Evolutionary conservation across 2,888 invertebrate species (phyloP).

Genomic region (Phymatocera aterrima): DNA sequence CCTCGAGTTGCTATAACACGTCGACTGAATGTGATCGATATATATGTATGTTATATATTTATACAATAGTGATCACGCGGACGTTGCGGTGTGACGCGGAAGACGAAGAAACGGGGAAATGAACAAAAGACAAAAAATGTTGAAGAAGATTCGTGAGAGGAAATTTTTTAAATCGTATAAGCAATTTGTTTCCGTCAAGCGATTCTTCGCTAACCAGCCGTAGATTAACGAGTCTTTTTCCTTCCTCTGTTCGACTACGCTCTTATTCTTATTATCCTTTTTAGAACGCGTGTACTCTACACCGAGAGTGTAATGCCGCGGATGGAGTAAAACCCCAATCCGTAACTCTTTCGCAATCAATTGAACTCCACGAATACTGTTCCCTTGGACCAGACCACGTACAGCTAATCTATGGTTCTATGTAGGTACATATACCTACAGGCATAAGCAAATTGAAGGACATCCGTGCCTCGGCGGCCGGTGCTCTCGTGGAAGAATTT

Average conservation of each 20-base stretch:
- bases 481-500: no score
- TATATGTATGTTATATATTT: background rate
- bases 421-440: no score
- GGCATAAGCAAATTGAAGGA: background rate
- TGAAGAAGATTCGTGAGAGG: background rate
- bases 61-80: no score
- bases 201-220: background rate
- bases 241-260: background rate
- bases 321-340: constrained; percentile 9
- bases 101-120: no score
- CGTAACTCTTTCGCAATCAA: constrained; percentile 31
- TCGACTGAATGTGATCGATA: no score
- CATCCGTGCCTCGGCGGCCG: no score
- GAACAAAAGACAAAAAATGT: background rate
- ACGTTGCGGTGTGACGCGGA: no score
- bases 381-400: background rate
- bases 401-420: background rate
- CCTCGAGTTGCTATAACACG: no score
- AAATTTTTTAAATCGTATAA: background rate
- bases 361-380: background rate
- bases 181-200: constrained; percentile 24
- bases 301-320: background rate
- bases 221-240: constrained; percentile 27
- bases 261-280: background rate
- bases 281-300: background rate